Base-by-base conservation (phyloP, 30 jellyfish, hydroid and myxozoan species). In the Cassiopea xamachana region DNA sequence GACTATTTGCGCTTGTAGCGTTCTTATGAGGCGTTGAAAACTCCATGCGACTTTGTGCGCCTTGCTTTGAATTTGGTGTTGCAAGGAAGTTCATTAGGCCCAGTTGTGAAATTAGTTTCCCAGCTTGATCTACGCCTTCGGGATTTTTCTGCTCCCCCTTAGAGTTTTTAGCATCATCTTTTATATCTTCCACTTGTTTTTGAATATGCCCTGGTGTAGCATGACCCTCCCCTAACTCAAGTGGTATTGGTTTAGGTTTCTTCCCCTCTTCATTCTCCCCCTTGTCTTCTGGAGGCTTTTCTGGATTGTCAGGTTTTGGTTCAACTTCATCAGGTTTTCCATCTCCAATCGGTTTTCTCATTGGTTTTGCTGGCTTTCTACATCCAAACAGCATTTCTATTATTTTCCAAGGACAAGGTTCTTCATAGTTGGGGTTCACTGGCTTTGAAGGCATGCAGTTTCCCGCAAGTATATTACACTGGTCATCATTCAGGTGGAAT, bases 371-470 rank as follows among this genome's bases (percentile, higher is more conserved):
- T 18, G 94, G 97, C 77, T 83, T 72, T 19, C 77, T 85, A 64
- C 98, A 95, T 0, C 98, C 98, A 61, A 83, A 90, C 12, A 95
- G 60, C 90, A 74, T 72, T 62, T 91, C 94, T 7, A 95, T 70
- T 17, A 95, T 95, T 71, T 91, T 95, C 79, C 91, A 79, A 18
- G 98, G 98, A 44, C 98, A 95, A 0, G 98, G 98, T 27, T 94
- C 89, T 69, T 91, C 98, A 46, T 79, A 87, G 58, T 83, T 87
- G 14, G 84, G 48, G 45, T 82, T 72, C 5, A 81, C 46, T 48
- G 97, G 93, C 18, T 85, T 91, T 39, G 94, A 75, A 7, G 97
- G 91, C 85, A 58, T 73, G 70, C 91, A 78, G 81, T 87, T 85
- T 1, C 90, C 92, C 39, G 98, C 96, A 47, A 79, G 92, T 1